Percentiles rank a stretch among this genome's conserved stretches.
phyloP scores from a whole-genome alignment of 2,888 invertebrate species.

The Zygogramma bicolorata region DNA sequence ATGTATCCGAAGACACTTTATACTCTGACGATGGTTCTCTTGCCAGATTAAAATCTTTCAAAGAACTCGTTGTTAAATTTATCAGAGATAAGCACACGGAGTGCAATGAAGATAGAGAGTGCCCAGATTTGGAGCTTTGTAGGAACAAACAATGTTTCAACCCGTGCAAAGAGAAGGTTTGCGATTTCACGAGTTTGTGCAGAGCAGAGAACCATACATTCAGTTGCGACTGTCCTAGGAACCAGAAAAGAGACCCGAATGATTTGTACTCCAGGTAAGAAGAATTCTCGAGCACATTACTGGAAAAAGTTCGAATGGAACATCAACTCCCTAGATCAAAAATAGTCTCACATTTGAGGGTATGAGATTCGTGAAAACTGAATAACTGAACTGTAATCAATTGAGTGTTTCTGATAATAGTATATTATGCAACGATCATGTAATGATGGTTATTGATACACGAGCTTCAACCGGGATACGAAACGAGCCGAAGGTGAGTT shows the following conservation, averaged over 20 bases:
- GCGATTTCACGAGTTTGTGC: background rate
- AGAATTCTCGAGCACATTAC: no score
- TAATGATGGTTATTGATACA: no score
- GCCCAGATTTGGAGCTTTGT: background rate
- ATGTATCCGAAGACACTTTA: background rate
- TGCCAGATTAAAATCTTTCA: background rate
- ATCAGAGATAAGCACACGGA: background rate
- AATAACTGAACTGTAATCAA: no score
- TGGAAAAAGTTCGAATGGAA: no score
- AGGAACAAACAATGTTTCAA: background rate
- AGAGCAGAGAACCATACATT: background rate
- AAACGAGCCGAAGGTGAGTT: no score
- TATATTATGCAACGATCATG: no score
- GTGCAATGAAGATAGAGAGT: background rate
- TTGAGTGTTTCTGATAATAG: no score
- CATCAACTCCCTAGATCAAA: no score
- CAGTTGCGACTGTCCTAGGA: background rate
- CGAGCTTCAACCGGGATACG: no score
- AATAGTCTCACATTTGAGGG: no score
- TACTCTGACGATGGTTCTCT: background rate
- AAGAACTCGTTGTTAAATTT: background rate
- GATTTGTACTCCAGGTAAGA: background rate
- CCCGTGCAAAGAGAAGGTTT: background rate
- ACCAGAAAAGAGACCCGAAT: background rate
- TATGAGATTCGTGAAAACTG: no score